Base-by-base conservation (phyloP, 2,797 vertebrate species). In the Catharus ustulatus region DNA sequence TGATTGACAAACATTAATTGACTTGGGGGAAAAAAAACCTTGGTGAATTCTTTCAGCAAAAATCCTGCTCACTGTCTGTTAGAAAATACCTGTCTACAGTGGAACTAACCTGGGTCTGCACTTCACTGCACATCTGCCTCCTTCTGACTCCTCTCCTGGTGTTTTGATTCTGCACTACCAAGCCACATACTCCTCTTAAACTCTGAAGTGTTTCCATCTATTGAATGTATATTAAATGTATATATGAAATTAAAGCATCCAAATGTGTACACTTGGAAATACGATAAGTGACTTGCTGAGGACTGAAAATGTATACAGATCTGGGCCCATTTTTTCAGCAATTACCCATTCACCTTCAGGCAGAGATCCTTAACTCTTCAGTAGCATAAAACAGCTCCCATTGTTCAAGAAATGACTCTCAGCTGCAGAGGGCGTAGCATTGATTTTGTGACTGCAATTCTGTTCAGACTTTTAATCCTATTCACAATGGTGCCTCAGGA, bases 171-270 rank as follows among this genome's bases (percentile, higher is more conserved):
- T 58, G 43, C 30, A 45, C 20, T 66, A 27, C 62, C 55, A 48
- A 81, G 23, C 21, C 88, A 93, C 78, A 74, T 67, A 69, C 45
- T 82, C 24, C 80, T 57, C 83, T 88, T 76, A 8, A 86, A 45
- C 11, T 59, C 72, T 23, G 13, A 62, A 79, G 30, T 43, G 71
- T 29, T 64, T 30, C 64, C 59, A 71, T 67, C 87, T 32, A 92
- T 90, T 84, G 34, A 34, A 34, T 34, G 34, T 34, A 34, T 71
- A 75, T 81, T 85, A 72, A 93, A 92, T 42, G 15, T 27, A 58
- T 36, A 18, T 40, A 74, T 64, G 40, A 92, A n/a, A 78, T 49
- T 26, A 16, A 27, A 22, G 24, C 46, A 61, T 24, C 75, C 86
- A 54, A 83, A 83, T 29, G 64, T 7, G 11, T 46, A 57, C 49